phyloP scores from a whole-genome alignment of 2,113 vertebrate genomes.

The Orthonyx spaldingii region DNA sequence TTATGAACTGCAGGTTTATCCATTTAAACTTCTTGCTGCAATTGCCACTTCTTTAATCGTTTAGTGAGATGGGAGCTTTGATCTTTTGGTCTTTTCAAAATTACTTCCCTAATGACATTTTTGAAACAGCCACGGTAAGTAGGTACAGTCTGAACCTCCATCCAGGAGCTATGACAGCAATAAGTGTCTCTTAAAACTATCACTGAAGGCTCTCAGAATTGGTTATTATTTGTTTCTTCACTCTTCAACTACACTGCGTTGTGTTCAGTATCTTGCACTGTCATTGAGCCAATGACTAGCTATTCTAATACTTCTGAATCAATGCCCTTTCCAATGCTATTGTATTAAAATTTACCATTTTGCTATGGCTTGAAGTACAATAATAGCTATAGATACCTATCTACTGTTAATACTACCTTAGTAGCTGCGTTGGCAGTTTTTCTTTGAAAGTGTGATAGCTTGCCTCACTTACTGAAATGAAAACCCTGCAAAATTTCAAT shows the following conservation, averaged over 20 bases:
- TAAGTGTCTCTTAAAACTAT: not conserved
- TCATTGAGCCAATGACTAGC: not conserved
- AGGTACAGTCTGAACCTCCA: not conserved
- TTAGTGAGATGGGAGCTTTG: not conserved
- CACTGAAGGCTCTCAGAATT: not conserved
- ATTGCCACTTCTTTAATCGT: not conserved
- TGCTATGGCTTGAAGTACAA: not conserved
- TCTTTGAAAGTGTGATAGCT: not conserved
- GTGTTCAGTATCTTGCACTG: not conserved
- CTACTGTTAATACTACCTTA: not conserved
- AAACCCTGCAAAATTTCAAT: not conserved
- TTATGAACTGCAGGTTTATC: not conserved
- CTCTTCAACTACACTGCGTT: rapidly evolving
- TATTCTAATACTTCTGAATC: not conserved
- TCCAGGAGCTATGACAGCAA: not conserved
- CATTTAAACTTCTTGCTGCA: not conserved
- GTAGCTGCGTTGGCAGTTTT: not conserved
- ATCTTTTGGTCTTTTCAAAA: not conserved
- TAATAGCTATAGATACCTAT: not conserved
- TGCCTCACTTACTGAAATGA: not conserved
- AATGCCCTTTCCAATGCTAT: not conserved
- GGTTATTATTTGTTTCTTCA: not conserved
- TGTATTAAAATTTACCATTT: not conserved
- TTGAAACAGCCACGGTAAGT: not conserved
- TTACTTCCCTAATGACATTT: not conserved